These are phyloP conservation scores for Cyclopterus lumpus DNA, from an alignment of 2,797 vertebrate genomes.

Conservation along the genomic window DNA sequence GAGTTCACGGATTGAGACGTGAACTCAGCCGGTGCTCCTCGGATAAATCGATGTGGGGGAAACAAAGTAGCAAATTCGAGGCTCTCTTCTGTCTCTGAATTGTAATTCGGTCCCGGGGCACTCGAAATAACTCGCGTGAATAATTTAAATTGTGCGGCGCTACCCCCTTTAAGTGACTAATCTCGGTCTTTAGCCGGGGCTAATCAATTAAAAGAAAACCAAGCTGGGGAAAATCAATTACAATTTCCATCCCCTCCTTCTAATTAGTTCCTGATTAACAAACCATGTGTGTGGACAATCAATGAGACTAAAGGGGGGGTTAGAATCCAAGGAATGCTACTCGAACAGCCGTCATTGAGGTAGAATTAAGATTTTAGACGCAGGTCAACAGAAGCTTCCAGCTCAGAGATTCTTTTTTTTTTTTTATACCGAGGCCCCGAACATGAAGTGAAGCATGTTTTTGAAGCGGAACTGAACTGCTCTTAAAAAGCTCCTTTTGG, in stretches of 20 bases:
- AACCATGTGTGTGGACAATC: constrained; percentile 62
- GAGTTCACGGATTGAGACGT: constrained; percentile 29
- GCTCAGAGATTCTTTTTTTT: neutral
- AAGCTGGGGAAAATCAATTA: constrained; percentile 64
- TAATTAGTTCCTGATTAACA: constrained; percentile 75
- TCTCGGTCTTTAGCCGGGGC: constrained; percentile 39
- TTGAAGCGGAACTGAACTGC: constrained; percentile 1
- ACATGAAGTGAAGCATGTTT: neutral
- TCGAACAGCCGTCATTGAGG: constrained; percentile 29
- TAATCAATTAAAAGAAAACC: constrained; percentile 66
- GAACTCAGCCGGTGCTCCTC: constrained; percentile 5
- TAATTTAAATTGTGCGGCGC: constrained; percentile 49
- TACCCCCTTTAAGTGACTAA: constrained; percentile 56
- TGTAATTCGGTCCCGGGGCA: constrained; percentile 40
- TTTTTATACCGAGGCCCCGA: neutral
- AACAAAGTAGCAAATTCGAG: constrained; percentile 35
- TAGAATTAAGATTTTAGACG: neutral
- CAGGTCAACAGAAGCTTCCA: neutral
- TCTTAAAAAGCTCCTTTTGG: constrained; percentile 17
- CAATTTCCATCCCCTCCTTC: constrained; percentile 48
- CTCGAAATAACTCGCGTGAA: constrained; percentile 43
- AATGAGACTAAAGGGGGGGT: constrained; percentile 36
- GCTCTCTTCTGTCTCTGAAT: constrained; percentile 29
- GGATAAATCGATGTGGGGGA: constrained; percentile 36
- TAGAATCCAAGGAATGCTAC: constrained; percentile 15